Evolutionary conservation across 2,113 vertebrate species (phyloP).

Genomic region (Apistogramma diplotaenia): DNA sequence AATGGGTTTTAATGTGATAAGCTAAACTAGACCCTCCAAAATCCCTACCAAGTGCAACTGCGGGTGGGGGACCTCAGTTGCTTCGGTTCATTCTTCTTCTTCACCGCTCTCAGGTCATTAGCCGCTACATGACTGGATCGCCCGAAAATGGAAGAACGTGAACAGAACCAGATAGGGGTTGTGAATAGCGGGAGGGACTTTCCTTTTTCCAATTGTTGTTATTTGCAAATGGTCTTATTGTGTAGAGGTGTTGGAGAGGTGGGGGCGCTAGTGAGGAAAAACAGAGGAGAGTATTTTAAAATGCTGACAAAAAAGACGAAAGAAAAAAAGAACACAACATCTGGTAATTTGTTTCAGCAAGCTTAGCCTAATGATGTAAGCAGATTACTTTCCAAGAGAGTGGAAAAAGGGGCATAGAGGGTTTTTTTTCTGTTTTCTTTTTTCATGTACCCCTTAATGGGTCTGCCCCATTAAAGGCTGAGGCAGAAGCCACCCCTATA

Average conservation of each 20-base stretch:
- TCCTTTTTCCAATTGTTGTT: constrained; percentile 82
- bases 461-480: constrained; percentile 52
- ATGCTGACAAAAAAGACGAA: constrained; percentile 68
- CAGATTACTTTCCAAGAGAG: constrained; percentile 89
- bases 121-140: constrained; percentile 88
- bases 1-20: constrained; percentile 96
- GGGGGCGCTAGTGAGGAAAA: constrained; percentile 85
- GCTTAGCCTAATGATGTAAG: constrained; percentile 98
- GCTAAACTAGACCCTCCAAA: constrained; percentile 86
- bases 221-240: constrained; percentile 93
- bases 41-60: constrained; percentile 87
- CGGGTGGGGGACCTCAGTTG: constrained; percentile 91
- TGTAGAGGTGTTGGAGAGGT: constrained; percentile 82
- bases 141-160: constrained; percentile 75
- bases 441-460: constrained; percentile 44
- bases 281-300: constrained; percentile 85
- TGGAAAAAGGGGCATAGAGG: constrained; percentile 37
- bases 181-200: constrained; percentile 82
- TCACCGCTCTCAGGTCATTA: constrained; percentile 90
- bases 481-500: constrained; percentile 34
- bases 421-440: background rate
- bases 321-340: constrained; percentile 86
- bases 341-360: constrained; percentile 97
- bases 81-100: constrained; percentile 87
- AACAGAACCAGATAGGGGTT: constrained; percentile 79